Conservation (phyloP, 2,888 invertebrate genomes). For the Sthenelais limicola region DNA sequence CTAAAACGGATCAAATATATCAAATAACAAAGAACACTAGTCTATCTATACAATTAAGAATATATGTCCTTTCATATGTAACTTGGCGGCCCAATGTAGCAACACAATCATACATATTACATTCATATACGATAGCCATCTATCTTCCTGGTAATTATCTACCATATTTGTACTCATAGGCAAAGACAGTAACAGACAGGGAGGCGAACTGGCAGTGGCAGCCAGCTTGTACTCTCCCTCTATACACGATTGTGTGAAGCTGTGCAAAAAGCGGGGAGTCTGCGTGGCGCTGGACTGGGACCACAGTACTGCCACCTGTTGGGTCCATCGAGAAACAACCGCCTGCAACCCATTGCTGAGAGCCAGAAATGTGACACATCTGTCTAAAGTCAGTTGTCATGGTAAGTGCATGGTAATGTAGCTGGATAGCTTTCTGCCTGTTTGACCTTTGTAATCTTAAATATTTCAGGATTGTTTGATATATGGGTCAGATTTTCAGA, state of each 20-base stretch:
- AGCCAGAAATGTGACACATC: neutral
- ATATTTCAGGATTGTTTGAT: too few relatives aligned
- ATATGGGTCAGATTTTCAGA: too few relatives aligned
- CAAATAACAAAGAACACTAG: too few relatives aligned
- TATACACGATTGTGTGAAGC: constrained; percentile 11
- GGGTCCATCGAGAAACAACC: constrained; percentile 11
- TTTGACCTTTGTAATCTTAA: too few relatives aligned
- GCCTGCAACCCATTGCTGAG: constrained; percentile 22
- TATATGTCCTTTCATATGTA: too few relatives aligned
- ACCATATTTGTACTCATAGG: neutral
- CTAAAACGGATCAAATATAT: too few relatives aligned
- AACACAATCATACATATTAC: too few relatives aligned
- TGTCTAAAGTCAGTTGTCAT: constrained; percentile 28
- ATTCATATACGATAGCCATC: too few relatives aligned
- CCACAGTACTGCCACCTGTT: constrained; percentile 13
- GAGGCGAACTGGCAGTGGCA: constrained; percentile 12
- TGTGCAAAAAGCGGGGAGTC: neutral
- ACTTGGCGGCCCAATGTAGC: too few relatives aligned
- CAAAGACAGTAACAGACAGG: constrained; percentile 6
- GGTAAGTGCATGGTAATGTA: too few relatives aligned
- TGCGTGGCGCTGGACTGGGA: constrained; percentile 32
- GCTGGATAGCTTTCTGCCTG: too few relatives aligned
- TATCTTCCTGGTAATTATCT: neutral
- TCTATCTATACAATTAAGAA: neutral
- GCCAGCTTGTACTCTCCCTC: neutral